phyloP scores from a whole-genome alignment of 2,888 invertebrate genomes.

The Apotomis betuletana region DNA sequence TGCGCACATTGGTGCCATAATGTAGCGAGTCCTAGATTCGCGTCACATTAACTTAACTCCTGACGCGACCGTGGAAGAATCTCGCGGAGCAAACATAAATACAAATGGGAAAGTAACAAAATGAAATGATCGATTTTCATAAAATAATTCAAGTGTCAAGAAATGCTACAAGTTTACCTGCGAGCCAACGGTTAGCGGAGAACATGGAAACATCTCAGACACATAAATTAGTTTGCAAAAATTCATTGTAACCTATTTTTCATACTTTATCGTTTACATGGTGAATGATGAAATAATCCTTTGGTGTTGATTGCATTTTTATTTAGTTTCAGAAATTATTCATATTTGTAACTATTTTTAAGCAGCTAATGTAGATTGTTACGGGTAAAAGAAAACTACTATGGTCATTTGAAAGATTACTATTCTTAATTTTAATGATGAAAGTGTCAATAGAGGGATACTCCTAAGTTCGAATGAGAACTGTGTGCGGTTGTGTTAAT shows the following conservation, averaged over 20 bases:
- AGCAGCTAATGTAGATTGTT: too few species aligned
- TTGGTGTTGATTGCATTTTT: too few species aligned
- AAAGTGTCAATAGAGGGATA: too few species aligned
- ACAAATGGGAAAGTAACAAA: not conserved
- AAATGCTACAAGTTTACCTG: conserved; percentile 47
- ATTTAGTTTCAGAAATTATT: too few species aligned
- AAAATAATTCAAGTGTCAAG: conserved; percentile 53
- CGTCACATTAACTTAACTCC: conserved; percentile 45
- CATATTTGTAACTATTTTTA: too few species aligned
- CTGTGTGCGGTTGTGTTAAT: too few species aligned
- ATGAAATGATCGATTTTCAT: conserved; percentile 44
- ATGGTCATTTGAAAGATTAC: too few species aligned
- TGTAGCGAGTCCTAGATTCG: conserved; percentile 68
- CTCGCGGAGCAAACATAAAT: conserved; percentile 51
- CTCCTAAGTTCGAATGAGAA: too few species aligned
- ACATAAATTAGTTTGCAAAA: conserved; percentile 54
- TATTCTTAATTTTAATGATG: too few species aligned
- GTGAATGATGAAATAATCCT: not conserved
- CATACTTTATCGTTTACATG: too few species aligned
- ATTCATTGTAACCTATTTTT: conserved; percentile 21
- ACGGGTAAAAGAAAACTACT: too few species aligned
- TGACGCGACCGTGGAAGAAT: conserved; percentile 53
- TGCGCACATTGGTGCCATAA: conserved; percentile 59
- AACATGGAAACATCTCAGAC: conserved; percentile 47
- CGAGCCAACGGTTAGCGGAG: conserved; percentile 45